A percentile compares a stretch with the other conserved stretches of the same genome.
phyloP scores from a whole-genome alignment of 1,140 invertebrate genomes.

The Drosophila albomicans region DNA sequence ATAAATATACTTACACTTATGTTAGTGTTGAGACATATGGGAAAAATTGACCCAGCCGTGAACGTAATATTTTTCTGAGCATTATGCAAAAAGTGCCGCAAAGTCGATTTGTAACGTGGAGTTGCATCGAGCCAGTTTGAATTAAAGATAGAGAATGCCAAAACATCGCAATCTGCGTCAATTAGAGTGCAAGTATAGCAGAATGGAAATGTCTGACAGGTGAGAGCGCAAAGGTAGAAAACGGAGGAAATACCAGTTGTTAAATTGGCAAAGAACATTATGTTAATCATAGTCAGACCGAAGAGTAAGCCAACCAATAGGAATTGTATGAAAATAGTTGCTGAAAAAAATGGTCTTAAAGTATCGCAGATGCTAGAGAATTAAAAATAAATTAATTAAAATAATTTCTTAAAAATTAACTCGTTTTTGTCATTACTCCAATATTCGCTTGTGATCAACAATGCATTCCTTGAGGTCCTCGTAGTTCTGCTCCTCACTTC shows the following conservation, averaged over 20 bases:
- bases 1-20: constrained; percentile 41
- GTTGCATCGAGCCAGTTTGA: constrained; percentile 46
- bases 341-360: constrained; percentile 37
- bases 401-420: neutral
- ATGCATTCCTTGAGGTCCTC: constrained; percentile 51
- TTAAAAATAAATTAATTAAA: neutral
- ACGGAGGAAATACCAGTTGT: constrained; percentile 30
- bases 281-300: constrained; percentile 52
- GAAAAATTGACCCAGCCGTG: constrained; percentile 55
- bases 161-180: constrained; percentile 38
- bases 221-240: constrained; percentile 27
- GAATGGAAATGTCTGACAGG: constrained; percentile 61
- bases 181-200: constrained; percentile 58
- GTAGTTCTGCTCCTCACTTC: constrained; percentile 25
- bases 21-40: constrained; percentile 47
- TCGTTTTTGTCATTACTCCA: constrained; percentile 36
- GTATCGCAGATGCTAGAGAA: constrained; percentile 19
- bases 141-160: constrained; percentile 45
- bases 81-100: constrained; percentile 49
- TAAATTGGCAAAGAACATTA: constrained; percentile 48
- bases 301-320: constrained; percentile 44
- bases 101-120: constrained; percentile 28
- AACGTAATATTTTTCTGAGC: constrained; percentile 44
- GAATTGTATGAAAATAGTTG: constrained; percentile 50
- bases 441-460: constrained; percentile 47